Percentiles rank a stretch among this genome's conserved stretches.
Conservation (phyloP, 1,140 invertebrate species). For the Zaprionus ornatus region DNA sequence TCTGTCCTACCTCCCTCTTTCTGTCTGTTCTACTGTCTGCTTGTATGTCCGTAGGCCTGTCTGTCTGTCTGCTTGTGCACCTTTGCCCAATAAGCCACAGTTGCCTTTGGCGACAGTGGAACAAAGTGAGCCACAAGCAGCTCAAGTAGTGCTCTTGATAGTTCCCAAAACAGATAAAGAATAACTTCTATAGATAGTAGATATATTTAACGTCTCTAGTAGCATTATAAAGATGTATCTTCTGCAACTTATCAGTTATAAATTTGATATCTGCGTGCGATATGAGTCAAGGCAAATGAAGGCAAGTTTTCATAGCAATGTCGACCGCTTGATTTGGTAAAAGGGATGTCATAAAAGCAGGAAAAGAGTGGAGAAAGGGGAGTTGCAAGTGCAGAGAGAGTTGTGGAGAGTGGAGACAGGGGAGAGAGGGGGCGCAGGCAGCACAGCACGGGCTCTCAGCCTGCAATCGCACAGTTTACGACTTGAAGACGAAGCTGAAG, state of each 20-base stretch:
- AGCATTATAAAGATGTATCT: background rate
- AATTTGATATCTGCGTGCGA: background rate
- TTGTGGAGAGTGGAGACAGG: background rate
- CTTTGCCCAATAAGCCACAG: slow-evolving; percentile 31
- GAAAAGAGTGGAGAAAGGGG: background rate
- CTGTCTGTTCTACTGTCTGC: background rate
- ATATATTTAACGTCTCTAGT: too few relatives aligned
- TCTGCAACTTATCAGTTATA: background rate
- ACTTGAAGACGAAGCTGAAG: slow-evolving; percentile 16
- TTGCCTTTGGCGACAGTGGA: background rate
- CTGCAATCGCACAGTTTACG: slow-evolving; percentile 41
- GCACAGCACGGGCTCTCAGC: slow-evolving; percentile 27
- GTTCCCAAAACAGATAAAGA: too few relatives aligned
- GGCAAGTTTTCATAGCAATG: slow-evolving; percentile 2
- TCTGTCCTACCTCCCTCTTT: background rate
- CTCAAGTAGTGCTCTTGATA: too few relatives aligned
- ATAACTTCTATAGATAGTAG: too few relatives aligned
- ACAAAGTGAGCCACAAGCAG: background rate
- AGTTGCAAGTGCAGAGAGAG: background rate
- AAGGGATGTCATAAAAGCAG: background rate
- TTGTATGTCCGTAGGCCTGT: too few relatives aligned
- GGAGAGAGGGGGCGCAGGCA: background rate
- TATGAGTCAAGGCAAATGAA: background rate
- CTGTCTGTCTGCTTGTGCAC: background rate
- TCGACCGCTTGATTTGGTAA: slow-evolving; percentile 23